Evolutionary conservation across 2,888 invertebrate species (phyloP).

Genomic region (Ceriagrion tenellum): DNA sequence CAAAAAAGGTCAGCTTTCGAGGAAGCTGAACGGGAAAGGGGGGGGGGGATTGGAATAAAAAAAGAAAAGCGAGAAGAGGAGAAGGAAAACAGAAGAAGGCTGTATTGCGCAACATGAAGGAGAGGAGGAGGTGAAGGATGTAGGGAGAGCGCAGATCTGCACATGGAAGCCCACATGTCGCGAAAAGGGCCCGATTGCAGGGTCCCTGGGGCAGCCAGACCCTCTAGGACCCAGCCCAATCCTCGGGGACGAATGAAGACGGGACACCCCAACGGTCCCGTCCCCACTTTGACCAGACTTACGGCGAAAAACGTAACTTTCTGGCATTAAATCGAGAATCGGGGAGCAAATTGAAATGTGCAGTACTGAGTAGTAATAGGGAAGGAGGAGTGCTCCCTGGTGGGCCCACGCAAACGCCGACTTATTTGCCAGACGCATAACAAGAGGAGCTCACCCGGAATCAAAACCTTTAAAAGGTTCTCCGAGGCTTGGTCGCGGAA

Average conservation of each 20-base stretch:
- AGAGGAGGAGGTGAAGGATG: background rate
- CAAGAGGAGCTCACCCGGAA: background rate
- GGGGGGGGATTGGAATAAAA: background rate
- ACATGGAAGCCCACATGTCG: background rate
- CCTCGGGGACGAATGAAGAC: background rate
- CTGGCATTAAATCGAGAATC: background rate
- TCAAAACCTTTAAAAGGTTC: background rate
- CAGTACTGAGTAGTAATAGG: background rate
- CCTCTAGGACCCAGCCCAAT: background rate
- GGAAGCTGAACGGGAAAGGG: slow-evolving; percentile 24
- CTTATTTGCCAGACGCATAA: background rate
- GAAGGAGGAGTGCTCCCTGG: background rate
- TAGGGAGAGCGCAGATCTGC: background rate
- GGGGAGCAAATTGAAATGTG: background rate
- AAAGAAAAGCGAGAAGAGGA: slow-evolving; percentile 23
- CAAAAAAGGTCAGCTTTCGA: slow-evolving; percentile 56
- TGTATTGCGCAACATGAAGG: slow-evolving; percentile 37
- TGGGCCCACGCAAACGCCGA: background rate
- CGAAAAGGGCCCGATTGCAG: background rate
- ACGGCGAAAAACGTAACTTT: background rate
- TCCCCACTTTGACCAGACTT: background rate
- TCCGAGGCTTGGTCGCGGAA: too few relatives aligned
- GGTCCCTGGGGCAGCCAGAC: background rate
- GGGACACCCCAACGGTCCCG: background rate
- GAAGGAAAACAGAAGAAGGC: slow-evolving; percentile 31